A percentile compares a stretch with the other conserved stretches of the same genome.
phyloP scores from a whole-genome alignment of 2,797 vertebrate species.

The Cheirogaleus major region DNA sequence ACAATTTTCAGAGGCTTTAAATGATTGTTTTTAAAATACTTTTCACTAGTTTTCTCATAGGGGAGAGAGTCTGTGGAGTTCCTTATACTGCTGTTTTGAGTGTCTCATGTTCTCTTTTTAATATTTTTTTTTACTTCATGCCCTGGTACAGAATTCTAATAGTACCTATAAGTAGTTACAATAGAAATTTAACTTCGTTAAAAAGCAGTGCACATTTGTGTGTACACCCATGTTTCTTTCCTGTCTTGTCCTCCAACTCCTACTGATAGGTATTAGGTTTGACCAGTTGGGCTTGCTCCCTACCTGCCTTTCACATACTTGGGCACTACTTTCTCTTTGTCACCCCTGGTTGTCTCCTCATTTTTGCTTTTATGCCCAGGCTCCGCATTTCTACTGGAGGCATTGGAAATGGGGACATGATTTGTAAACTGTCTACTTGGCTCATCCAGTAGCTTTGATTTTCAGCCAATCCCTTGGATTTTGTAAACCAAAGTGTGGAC shows the following conservation, averaged over 20 bases:
- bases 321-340: background rate
- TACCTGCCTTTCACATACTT: background rate
- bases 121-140: background rate
- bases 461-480: constrained; percentile 13
- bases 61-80: background rate
- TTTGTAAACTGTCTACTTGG: constrained; percentile 41
- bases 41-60: background rate
- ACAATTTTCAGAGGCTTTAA: background rate
- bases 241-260: background rate
- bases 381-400: background rate
- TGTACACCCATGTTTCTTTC: background rate
- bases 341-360: background rate
- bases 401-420: background rate
- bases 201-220: background rate
- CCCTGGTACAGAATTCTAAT: background rate
- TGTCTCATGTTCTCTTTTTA: background rate
- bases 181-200: background rate
- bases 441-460: constrained; percentile 35
- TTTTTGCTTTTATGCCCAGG: background rate
- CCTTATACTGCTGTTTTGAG: background rate
- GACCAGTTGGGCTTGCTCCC: background rate
- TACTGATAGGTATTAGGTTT: background rate
- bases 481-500: background rate
- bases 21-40: background rate
- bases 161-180: background rate